Conservation (phyloP, 2,113 vertebrate species). For the Petrocephalus microphthalmus region DNA sequence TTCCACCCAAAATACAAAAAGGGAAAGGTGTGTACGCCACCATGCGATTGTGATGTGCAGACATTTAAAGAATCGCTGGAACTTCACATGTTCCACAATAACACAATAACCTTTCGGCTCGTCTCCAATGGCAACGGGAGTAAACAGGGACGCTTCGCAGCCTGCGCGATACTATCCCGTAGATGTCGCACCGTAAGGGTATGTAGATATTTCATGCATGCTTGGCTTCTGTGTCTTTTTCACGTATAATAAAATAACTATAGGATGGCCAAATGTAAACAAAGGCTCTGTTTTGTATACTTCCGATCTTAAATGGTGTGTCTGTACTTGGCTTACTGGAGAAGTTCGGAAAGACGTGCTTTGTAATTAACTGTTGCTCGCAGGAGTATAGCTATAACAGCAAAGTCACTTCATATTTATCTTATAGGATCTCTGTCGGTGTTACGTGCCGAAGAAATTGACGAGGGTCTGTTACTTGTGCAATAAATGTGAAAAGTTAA, state of each 20-base stretch:
- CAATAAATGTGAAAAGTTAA: background rate
- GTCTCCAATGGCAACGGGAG: conserved; percentile 55
- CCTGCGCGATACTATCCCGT: background rate
- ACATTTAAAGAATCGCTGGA: background rate
- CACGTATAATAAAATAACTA: background rate
- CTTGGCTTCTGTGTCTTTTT: background rate
- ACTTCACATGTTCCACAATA: no score
- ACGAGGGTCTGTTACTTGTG: background rate
- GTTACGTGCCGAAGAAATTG: background rate
- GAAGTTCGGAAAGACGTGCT: background rate
- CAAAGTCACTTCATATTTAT: background rate
- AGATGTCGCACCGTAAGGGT: background rate
- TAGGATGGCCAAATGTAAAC: background rate
- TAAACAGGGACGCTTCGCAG: conserved; percentile 41
- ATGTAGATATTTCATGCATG: background rate
- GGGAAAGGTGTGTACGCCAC: background rate
- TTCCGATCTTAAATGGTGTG: background rate
- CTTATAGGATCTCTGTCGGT: background rate
- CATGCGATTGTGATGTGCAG: background rate
- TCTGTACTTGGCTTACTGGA: background rate
- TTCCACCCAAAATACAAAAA: background rate
- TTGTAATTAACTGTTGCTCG: background rate
- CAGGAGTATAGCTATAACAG: background rate
- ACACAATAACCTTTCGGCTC: conserved; percentile 11
- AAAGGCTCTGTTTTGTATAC: background rate